These are phyloP conservation scores for Plebejus argus DNA, from an alignment of 2,888 invertebrate genomes.

Conservation along the genomic window DNA sequence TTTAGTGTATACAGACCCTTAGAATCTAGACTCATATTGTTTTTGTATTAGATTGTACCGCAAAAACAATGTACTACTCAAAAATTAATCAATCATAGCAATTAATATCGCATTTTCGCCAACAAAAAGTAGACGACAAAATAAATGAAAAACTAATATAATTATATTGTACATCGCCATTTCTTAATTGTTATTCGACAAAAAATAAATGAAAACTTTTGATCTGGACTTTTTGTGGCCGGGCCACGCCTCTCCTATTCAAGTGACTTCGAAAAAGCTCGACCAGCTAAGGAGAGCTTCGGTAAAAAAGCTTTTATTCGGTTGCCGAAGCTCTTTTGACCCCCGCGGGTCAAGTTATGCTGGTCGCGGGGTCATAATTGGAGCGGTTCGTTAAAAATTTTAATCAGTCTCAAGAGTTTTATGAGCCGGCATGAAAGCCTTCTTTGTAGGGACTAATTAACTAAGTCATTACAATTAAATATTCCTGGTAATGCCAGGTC, in stretches of 20 bases:
- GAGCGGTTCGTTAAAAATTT: constrained; percentile 66
- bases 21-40: background rate
- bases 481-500: constrained; percentile 7
- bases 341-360: constrained; percentile 40
- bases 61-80: background rate
- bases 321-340: background rate
- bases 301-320: constrained; percentile 22
- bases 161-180: constrained; percentile 31
- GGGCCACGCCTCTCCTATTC: constrained; percentile 63
- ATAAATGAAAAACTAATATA: constrained; percentile 18
- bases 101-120: constrained; percentile 15
- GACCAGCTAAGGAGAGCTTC: constrained; percentile 40
- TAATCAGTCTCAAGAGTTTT: constrained; percentile 71
- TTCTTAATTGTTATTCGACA: constrained; percentile 39
- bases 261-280: constrained; percentile 58
- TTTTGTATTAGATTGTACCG: background rate
- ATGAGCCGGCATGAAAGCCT: constrained; percentile 63
- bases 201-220: constrained; percentile 56
- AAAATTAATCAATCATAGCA: background rate
- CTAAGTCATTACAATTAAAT: constrained; percentile 55
- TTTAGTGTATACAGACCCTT: background rate
- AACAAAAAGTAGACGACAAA: constrained; percentile 11
- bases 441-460: constrained; percentile 63
- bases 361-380: constrained; percentile 60
- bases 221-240: constrained; percentile 59